Evolutionary conservation across 2,888 invertebrate genomes (phyloP).

Genomic region (Ephialtes manifestator): DNA sequence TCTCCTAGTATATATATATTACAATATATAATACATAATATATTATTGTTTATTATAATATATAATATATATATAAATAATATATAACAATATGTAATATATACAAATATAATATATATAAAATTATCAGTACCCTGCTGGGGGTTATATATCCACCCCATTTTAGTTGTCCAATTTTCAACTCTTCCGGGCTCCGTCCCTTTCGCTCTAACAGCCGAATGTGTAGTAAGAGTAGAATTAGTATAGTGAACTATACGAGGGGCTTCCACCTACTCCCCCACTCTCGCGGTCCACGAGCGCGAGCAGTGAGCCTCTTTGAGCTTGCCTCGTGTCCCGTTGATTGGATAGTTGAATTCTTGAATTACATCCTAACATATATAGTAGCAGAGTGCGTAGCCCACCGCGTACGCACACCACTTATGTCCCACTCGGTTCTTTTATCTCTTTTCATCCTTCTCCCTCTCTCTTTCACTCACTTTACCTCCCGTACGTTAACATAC

Average conservation of each 20-base stretch:
- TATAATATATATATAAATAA: too few species aligned
- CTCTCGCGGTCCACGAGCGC: slow-evolving; percentile 27
- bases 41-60: too few species aligned
- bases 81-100: too few species aligned
- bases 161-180: slow-evolving; percentile 7
- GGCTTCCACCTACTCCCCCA: slow-evolving; percentile 24
- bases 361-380: slow-evolving; percentile 79
- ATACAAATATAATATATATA: too few species aligned
- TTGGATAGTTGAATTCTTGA: slow-evolving; percentile 79
- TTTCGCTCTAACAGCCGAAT: neutral
- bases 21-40: too few species aligned
- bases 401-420: slow-evolving; percentile 53
- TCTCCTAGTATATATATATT: too few species aligned
- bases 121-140: neutral
- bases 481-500: neutral
- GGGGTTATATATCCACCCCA: neutral
- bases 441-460: slow-evolving; percentile 43
- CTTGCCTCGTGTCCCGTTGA: slow-evolving; percentile 72
- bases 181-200: slow-evolving; percentile 8
- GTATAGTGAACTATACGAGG: slow-evolving; percentile 18
- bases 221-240: slow-evolving; percentile 9
- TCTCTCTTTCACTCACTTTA: slow-evolving; percentile 12
- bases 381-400: slow-evolving; percentile 62
- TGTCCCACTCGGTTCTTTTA: slow-evolving; percentile 46
- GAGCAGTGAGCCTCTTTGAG: slow-evolving; percentile 52